phyloP scores from a whole-genome alignment of 2,113 vertebrate species.

The Andinoacara biseriatus region DNA sequence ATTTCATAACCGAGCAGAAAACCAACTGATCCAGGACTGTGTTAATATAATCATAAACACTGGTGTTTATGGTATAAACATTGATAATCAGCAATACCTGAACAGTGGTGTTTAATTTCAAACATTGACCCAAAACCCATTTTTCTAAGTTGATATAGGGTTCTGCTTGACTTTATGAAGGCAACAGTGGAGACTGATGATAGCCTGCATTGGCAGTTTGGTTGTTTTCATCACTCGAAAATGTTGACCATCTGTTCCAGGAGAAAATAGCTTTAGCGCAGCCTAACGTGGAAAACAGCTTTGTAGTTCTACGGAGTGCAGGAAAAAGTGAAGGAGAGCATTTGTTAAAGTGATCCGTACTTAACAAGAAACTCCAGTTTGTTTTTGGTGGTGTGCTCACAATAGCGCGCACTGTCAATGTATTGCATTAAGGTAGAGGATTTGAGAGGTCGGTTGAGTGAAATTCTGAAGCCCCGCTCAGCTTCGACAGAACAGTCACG shows the following conservation, averaged over 20 bases:
- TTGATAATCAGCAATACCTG: not conserved
- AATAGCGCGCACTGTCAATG: not conserved
- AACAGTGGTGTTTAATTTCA: not conserved
- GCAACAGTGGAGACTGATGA: constrained; percentile 37
- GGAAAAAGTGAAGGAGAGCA: constrained; percentile 4
- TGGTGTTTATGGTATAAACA: not conserved
- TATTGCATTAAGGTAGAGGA: not conserved
- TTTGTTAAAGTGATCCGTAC: constrained; percentile 16
- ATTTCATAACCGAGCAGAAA: not conserved
- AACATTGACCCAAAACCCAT: constrained; percentile 1
- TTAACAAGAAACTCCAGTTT: not conserved
- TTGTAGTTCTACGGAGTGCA: constrained; percentile 1
- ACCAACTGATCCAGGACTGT: not conserved
- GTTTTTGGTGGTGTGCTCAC: not conserved
- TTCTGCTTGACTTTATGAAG: constrained; percentile 32
- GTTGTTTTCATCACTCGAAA: constrained; percentile 48
- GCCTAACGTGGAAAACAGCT: constrained; percentile 35
- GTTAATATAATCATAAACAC: not conserved
- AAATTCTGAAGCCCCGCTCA: not conserved
- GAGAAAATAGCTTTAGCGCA: constrained; percentile 22
- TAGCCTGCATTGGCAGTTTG: constrained; percentile 34
- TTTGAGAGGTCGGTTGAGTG: not conserved
- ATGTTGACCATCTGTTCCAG: constrained; percentile 56
- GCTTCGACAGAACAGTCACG: not conserved
- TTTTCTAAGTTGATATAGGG: constrained; percentile 37